These are phyloP conservation scores for Coccyzus lansbergi DNA, from an alignment of 2,797 vertebrate genomes.

Conservation along the genomic window DNA sequence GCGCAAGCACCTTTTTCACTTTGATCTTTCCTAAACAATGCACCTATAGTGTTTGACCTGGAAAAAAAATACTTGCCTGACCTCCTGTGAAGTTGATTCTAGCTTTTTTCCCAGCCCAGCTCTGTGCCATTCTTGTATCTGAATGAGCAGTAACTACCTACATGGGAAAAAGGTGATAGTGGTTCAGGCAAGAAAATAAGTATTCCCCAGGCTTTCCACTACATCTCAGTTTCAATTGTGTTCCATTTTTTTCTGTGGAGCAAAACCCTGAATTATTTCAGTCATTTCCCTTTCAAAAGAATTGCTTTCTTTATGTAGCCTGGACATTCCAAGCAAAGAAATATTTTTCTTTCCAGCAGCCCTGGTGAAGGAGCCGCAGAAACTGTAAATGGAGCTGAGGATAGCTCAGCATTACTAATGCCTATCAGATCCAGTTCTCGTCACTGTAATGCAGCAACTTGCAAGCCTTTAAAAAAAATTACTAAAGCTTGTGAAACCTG, in stretches of 20 bases:
- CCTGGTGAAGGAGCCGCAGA: not conserved
- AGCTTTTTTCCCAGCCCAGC: not conserved
- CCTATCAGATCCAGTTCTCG: slow-evolving; percentile 45
- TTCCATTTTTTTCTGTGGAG: not conserved
- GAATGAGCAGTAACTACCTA: not conserved
- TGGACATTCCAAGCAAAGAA: not conserved
- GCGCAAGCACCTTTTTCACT: not conserved
- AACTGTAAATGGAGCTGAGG: not conserved
- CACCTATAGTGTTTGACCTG: not conserved
- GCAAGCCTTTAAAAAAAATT: not conserved
- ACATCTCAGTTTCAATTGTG: slow-evolving; percentile 2
- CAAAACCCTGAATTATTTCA: slow-evolving; percentile 17
- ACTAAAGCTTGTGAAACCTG: slow-evolving; percentile 47
- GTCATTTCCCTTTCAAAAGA: slow-evolving; percentile 44
- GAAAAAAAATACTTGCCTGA: not conserved
- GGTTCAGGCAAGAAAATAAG: not conserved
- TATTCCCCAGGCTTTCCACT: not conserved
- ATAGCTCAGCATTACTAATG: slow-evolving; percentile 49
- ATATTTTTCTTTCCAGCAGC: not conserved
- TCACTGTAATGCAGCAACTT: not conserved
- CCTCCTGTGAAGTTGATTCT: not conserved
- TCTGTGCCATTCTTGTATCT: not conserved
- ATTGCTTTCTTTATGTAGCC: slow-evolving; percentile 29
- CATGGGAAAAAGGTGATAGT: not conserved
- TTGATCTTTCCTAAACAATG: not conserved